Percentiles rank a stretch among this genome's conserved stretches.
These are phyloP conservation scores for Bujurquina vittata DNA, from an alignment of 2,113 vertebrate genomes.

Conservation along the genomic window DNA sequence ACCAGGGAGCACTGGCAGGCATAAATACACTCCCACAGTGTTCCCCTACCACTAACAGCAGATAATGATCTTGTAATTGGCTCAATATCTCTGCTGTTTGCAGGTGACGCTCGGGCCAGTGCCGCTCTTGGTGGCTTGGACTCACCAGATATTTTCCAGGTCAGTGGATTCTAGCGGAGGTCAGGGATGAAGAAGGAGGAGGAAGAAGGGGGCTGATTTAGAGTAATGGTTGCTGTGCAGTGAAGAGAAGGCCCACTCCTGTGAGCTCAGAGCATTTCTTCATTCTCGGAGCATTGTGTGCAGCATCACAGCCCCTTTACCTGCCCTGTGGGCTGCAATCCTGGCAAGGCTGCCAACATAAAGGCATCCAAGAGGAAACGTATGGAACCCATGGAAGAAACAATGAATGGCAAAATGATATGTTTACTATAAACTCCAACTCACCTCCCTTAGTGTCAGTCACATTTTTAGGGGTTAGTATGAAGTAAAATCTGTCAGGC, in stretches of 20 bases:
- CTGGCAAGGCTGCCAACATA: background rate
- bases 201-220: conserved; percentile 52
- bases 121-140: conserved; percentile 46
- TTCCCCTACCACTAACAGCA: conserved; percentile 63
- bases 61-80: conserved; percentile 84
- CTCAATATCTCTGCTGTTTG: conserved; percentile 81
- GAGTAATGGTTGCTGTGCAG: conserved; percentile 62
- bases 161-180: conserved; percentile 72
- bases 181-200: conserved; percentile 53
- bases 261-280: conserved; percentile 41
- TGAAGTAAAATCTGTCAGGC: background rate
- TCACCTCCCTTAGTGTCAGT: background rate
- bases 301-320: conserved; percentile 37
- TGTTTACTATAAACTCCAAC: background rate
- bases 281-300: too few species aligned
- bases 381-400: background rate
- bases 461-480: background rate
- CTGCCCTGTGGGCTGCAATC: conserved; percentile 26
- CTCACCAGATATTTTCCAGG: conserved; percentile 76
- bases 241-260: conserved; percentile 49
- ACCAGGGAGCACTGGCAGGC: conserved; percentile 64
- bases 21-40: conserved; percentile 71
- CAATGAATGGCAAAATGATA: background rate
- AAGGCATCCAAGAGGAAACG: conserved; percentile 3
- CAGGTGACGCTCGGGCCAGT: conserved; percentile 44